Conservation (phyloP, 2,888 invertebrate genomes). For the Idaea straminata region DNA sequence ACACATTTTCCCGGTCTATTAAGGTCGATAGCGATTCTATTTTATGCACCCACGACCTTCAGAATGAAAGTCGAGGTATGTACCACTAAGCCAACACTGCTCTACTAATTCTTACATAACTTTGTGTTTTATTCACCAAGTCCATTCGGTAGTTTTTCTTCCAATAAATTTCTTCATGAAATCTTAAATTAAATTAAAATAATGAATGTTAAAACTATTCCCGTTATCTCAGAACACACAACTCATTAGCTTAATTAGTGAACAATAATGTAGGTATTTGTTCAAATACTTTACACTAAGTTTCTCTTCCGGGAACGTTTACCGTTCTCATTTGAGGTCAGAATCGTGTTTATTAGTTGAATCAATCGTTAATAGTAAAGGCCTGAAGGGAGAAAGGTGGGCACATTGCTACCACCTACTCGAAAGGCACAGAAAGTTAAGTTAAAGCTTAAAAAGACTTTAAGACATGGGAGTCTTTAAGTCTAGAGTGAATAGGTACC, state of each 20-base stretch:
- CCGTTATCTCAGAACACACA: not conserved
- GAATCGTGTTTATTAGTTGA: not conserved
- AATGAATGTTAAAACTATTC: not conserved
- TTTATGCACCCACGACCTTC: no score
- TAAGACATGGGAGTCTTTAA: no score
- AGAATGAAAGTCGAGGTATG: no score
- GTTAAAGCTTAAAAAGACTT: not conserved
- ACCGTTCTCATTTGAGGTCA: not conserved
- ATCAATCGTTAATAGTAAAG: not conserved
- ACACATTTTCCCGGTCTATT: no score
- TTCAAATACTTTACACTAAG: constrained; percentile 2
- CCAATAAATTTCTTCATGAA: no score
- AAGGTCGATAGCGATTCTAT: no score
- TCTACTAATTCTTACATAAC: no score
- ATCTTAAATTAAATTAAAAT: not conserved
- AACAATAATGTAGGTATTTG: not conserved
- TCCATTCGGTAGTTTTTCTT: no score
- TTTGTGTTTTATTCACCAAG: no score
- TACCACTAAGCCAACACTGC: no score
- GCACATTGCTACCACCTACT: not conserved
- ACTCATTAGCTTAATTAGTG: not conserved
- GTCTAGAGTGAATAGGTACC: no score
- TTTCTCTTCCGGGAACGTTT: constrained; percentile 21
- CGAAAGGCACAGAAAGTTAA: not conserved
- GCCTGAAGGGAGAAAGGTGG: not conserved